Base-by-base conservation (phyloP, 2,888 invertebrate genomes). In the Drosophila suboccidentalis region DNA sequence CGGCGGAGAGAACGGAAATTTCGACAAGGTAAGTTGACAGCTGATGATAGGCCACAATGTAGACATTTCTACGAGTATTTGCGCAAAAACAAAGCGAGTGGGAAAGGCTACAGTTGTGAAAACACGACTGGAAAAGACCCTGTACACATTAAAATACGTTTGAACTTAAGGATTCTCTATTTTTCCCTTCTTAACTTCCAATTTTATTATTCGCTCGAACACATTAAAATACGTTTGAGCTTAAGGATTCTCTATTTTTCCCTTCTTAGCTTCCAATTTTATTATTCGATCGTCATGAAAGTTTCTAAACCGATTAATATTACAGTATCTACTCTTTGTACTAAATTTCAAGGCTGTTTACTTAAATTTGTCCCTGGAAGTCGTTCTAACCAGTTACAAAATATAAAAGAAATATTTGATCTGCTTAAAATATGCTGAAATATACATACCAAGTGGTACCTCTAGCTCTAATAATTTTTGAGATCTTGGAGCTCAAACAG, bases 21-120 rank as follows among this genome's bases (percentile, higher is more conserved):
- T n/a, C 19, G 1, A 10, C n/a, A 11, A 77, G 64, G 75, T 76
- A 19, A 61, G 75, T 63, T 53, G 15, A 46, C 39, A 43, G 26
- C 17, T 36, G 44, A 54, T 17, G 41, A 41, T 54, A 51, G 54
- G 57, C 53, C 38, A 22, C 36, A 26, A 26, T 53, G 36, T 53
- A 53, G 46, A 17, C 19, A 29, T 19, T 43, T 55, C 55, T n/a
- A 55, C 19, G 50, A n/a, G 34, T 36, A 19, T 36, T 50, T 36
- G 22, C 13, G 13, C 22, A 22, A 26, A 26, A 44, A 39, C n/a
- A 13, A n/a, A 2, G n/a, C 6, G n/a, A 38, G 38, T 38, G 2
- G 3, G 6, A 38, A n/a, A 1, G 3, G n/a, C 13, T n/a, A 38
- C n/a, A 38, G n/a, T 6, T 13, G n/a, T 5, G 5, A 1, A n/a